Percentiles rank a stretch among this genome's conserved stretches.
Evolutionary conservation across 2,888 invertebrate species (phyloP).

Genomic region (Neelides folsomi): DNA sequence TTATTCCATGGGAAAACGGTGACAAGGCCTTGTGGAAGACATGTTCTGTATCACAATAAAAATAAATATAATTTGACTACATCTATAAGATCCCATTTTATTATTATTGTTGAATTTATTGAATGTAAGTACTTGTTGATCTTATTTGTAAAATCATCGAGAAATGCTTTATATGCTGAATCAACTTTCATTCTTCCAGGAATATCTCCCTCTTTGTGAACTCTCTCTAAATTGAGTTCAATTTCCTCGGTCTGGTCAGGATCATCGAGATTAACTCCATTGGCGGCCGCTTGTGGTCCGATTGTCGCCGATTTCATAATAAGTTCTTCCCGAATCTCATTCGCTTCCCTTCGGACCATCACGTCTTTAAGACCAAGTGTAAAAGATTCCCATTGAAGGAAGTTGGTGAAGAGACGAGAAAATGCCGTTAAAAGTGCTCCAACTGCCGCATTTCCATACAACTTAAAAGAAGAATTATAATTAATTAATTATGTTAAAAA

Average conservation of each 20-base stretch:
- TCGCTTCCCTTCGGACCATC: conserved; percentile 58
- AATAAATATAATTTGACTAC: no score
- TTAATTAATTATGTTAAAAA: no score
- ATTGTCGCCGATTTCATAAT: conserved; percentile 51
- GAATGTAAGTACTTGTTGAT: conserved; percentile 56
- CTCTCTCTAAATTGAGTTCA: conserved; percentile 54
- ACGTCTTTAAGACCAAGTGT: conserved; percentile 93
- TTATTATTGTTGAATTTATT: not conserved
- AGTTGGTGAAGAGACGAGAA: conserved; percentile 80
- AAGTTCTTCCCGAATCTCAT: conserved; percentile 54
- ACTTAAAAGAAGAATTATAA: no score
- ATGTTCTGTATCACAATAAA: conserved; percentile 44
- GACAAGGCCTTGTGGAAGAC: conserved; percentile 70
- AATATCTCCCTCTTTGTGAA: conserved; percentile 53
- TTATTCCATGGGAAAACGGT: conserved; percentile 86
- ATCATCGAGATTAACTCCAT: conserved; percentile 56
- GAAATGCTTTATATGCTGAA: conserved; percentile 62
- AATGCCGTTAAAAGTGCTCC: conserved; percentile 72
- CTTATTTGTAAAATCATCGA: conserved; percentile 75
- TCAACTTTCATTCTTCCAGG: conserved; percentile 64
- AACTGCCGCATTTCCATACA: conserved; percentile 81
- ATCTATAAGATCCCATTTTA: no score
- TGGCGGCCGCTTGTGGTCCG: conserved; percentile 51
- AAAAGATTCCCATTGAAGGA: conserved; percentile 81
- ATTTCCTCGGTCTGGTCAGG: conserved; percentile 45